Conservation (phyloP, 2,888 invertebrate species). For the Melanargia galathea region DNA sequence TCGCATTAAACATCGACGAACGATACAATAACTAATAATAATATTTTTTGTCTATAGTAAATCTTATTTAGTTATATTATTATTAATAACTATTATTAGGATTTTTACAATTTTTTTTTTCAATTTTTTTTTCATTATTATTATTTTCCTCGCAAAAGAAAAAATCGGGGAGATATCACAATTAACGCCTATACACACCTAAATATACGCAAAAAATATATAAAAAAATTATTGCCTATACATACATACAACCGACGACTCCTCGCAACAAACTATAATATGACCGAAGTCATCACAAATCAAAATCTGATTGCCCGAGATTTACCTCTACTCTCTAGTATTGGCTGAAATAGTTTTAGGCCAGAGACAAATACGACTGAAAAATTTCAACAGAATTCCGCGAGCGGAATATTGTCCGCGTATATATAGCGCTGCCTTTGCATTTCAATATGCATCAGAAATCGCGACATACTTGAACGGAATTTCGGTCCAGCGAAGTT, state of each 20-base stretch:
- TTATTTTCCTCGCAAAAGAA: constrained; percentile 26
- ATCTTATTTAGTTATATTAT: constrained; percentile 22
- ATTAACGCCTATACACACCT: constrained; percentile 25
- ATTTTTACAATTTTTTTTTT: constrained; percentile 34
- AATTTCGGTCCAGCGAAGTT: too few species aligned
- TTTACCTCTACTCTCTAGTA: too few species aligned
- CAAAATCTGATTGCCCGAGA: too few species aligned
- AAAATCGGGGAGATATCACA: constrained; percentile 32
- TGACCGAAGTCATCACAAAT: too few species aligned
- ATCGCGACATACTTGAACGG: too few species aligned
- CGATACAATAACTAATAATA: constrained; percentile 12
- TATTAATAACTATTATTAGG: constrained; percentile 18
- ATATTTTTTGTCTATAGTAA: constrained; percentile 20
- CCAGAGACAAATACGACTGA: too few species aligned
- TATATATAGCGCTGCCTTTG: too few species aligned
- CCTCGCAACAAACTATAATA: background rate
- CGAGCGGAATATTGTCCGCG: too few species aligned
- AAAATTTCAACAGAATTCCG: too few species aligned
- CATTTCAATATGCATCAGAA: too few species aligned
- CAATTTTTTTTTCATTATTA: constrained; percentile 27
- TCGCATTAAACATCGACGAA: constrained; percentile 14
- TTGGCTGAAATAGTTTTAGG: too few species aligned
- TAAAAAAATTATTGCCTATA: constrained; percentile 27
- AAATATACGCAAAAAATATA: constrained; percentile 27
- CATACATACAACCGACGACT: constrained; percentile 23